Percentiles rank a stretch among this genome's conserved stretches.
Conservation (phyloP, 1,140 invertebrate genomes). For the Drosophila lowei region DNA sequence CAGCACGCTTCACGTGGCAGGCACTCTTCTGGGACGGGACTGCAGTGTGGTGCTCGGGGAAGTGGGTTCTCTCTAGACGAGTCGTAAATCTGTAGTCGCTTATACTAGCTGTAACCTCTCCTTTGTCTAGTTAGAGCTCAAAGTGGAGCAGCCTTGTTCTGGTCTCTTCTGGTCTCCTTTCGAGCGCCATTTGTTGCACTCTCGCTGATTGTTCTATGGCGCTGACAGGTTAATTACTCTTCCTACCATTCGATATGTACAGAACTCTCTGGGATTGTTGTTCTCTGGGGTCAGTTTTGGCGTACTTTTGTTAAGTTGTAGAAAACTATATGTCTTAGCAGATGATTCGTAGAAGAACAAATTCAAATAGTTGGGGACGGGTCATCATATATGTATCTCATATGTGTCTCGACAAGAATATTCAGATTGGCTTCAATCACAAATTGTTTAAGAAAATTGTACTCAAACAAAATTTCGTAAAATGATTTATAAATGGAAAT, state of each 20-base stretch:
- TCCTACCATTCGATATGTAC: constrained; percentile 19
- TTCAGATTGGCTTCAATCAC: no score
- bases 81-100: constrained; percentile 74
- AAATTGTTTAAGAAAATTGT: no score
- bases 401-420: no score
- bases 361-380: not conserved
- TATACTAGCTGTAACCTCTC: constrained; percentile 7
- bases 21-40: constrained; percentile 8
- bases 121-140: constrained; percentile 43
- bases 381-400: no score
- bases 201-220: constrained; percentile 63
- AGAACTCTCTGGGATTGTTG: constrained; percentile 4
- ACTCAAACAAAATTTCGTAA: no score
- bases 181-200: constrained; percentile 53
- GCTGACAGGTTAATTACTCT: constrained; percentile 72
- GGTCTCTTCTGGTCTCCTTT: constrained; percentile 15
- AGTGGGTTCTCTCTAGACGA: constrained; percentile 16
- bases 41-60: not conserved
- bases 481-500: no score
- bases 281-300: constrained; percentile 59
- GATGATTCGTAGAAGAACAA: no score
- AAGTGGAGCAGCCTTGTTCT: constrained; percentile 31
- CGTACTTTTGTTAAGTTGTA: not conserved
- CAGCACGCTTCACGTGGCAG: constrained; percentile 54
- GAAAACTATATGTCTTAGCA: not conserved